Percentiles rank a stretch among this genome's conserved stretches.
Conservation (phyloP, 1,140 invertebrate genomes). For the Drosophila funebris region DNA sequence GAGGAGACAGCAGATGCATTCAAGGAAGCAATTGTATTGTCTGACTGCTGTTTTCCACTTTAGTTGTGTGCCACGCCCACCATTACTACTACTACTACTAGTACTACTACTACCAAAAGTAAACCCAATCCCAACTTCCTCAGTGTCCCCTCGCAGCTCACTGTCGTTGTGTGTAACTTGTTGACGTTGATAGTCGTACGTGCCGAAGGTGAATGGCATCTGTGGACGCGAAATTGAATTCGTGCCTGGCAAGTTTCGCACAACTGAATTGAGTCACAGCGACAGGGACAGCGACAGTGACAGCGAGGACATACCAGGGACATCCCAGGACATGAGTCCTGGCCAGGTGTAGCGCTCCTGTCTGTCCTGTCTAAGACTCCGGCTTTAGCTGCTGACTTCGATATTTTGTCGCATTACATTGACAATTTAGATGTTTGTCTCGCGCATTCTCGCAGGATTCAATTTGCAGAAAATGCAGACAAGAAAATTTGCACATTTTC, state of each 20-base stretch:
- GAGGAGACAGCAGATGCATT: slow-evolving; percentile 53
- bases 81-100: too few species aligned
- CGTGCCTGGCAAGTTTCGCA: slow-evolving; percentile 68
- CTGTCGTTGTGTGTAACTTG: slow-evolving; percentile 64
- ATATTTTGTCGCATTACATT: slow-evolving; percentile 82
- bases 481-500: slow-evolving; percentile 57
- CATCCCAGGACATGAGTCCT: not conserved
- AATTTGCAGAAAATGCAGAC: slow-evolving; percentile 67
- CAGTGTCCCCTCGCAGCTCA: too few species aligned
- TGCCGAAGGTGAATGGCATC: slow-evolving; percentile 82
- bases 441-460: slow-evolving; percentile 74
- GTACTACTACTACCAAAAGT: too few species aligned
- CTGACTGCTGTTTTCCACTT: slow-evolving; percentile 81
- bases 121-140: too few species aligned
- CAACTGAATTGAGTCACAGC: slow-evolving; percentile 67
- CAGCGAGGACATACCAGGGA: not conserved
- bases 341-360: not conserved
- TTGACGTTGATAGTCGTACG: slow-evolving; percentile 81
- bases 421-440: slow-evolving; percentile 82
- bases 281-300: not conserved
- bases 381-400: slow-evolving; percentile 72
- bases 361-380: not conserved
- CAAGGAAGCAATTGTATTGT: slow-evolving; percentile 81
- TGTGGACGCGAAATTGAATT: slow-evolving; percentile 82
- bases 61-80: slow-evolving; percentile 59